Evolutionary conservation across 2,888 invertebrate species (phyloP), one percentile per base, ranked within the genome.

Genomic region (Macaria liturata): DNA sequence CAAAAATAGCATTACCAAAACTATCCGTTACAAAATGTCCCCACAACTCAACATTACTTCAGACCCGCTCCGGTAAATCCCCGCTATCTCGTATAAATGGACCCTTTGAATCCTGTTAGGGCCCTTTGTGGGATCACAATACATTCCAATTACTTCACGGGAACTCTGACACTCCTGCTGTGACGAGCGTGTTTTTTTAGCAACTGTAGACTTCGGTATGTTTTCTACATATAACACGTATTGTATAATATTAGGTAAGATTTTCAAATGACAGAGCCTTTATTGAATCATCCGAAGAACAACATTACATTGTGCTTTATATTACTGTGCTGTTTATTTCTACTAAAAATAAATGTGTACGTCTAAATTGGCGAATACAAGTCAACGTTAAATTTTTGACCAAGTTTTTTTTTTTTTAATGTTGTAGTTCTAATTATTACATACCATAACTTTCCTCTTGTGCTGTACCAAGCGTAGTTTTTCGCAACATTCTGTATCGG

Each of bases 371-470:
- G 20, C 20, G 20, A 20, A 1, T 20, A 20, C 20, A 20, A 20
- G 20, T 20, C 20, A 20, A 20, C 20, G 20, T 20, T 1, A 20
- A 20, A 20, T 20, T 20, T 20, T 20, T 20, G 20, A 20, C 20
- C 20, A 20, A 20, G 20, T 1, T 1, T 20, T 20, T 20, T 20
- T 20, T 20, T 20, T 20, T 20, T 2, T 20, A 1, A 20, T 20
- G 20, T 20, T 20, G 20, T 20, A 20, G 20, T 20, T 20, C 20
- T 1, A 20, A 20, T 20, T 34, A 30, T 34, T 44, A 70, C 80
- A 20, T 65, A 87, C 88, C 88, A 60, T 81, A 81, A 64, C 75
- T 75, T 60, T 89, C 89, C 61, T 89, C 89, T 61, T 87, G 86
- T 39, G 81, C 78, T 46, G 87, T 88, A 40, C 88, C 88, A 40